phyloP scores from a whole-genome alignment of 2,888 invertebrate genomes.

The Adineta ricciae region DNA sequence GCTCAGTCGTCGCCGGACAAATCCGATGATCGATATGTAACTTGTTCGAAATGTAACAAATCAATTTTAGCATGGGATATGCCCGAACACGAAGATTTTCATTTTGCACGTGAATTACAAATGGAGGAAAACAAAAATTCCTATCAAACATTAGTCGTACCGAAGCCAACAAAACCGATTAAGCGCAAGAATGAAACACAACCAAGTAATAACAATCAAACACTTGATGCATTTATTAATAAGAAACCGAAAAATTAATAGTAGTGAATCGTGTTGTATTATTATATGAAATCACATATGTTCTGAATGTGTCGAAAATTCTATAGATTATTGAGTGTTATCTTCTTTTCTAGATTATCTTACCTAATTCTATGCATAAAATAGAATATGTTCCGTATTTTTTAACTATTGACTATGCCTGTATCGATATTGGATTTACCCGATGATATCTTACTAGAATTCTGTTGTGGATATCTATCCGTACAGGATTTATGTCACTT shows the following conservation, averaged over 20 bases:
- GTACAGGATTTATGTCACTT: background rate
- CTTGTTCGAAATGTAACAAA: conserved; percentile 64
- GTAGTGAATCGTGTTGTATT: background rate
- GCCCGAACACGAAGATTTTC: conserved; percentile 70
- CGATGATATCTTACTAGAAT: background rate
- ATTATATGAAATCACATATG: background rate
- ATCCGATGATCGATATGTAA: conserved; percentile 34
- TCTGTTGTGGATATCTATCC: background rate
- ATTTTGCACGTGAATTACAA: conserved; percentile 68
- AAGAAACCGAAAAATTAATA: background rate
- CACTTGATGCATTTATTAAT: background rate
- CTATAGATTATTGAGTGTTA: background rate
- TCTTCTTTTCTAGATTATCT: background rate
- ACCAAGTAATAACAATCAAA: background rate
- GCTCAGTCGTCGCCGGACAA: background rate
- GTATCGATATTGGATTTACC: background rate
- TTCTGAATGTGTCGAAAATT: background rate
- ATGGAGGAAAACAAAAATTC: conserved; percentile 46
- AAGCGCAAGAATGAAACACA: background rate
- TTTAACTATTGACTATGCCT: background rate
- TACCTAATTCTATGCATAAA: background rate
- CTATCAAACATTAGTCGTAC: background rate
- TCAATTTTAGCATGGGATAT: conserved; percentile 58
- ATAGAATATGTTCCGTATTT: background rate
- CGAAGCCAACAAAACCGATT: background rate